Evolutionary conservation across 30 jellyfish, hydroid and myxozoan genomes (phyloP).

Genomic region (Turritopsis dohrnii): DNA sequence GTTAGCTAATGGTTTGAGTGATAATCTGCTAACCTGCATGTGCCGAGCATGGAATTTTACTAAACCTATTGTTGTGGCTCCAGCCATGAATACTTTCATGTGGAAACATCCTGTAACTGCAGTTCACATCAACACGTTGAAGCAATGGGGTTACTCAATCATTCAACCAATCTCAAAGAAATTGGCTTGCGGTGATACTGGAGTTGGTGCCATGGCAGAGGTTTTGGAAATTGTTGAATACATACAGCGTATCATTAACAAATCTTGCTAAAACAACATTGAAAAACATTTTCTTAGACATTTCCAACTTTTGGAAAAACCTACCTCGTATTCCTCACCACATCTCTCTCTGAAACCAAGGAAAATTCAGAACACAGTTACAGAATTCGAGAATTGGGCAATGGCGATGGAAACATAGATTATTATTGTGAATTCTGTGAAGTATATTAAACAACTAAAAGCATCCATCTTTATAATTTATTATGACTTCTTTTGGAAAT

Average conservation of each 20-base stretch:
- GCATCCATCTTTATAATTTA: too few relatives aligned
- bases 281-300: not conserved
- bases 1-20: conserved; percentile 78
- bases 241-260: not conserved
- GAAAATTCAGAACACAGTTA: too few relatives aligned
- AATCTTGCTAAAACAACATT: not conserved
- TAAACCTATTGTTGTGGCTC: conserved; percentile 80
- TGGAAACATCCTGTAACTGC: conserved; percentile 82
- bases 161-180: conserved; percentile 70
- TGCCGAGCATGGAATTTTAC: conserved; percentile 88
- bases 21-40: conserved; percentile 68
- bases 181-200: conserved; percentile 91
- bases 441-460: too few relatives aligned
- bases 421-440: too few relatives aligned
- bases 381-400: too few relatives aligned
- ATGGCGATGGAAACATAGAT: too few relatives aligned
- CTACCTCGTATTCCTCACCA: too few relatives aligned
- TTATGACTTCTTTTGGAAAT: too few relatives aligned
- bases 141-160: conserved; percentile 38
- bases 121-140: conserved; percentile 41
- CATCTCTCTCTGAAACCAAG: too few relatives aligned
- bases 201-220: conserved; percentile 76
- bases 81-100: conserved; percentile 94
- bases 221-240: conserved; percentile 27
- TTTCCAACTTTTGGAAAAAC: too few relatives aligned